Base-by-base conservation (phyloP, 2,113 vertebrate species). In the Vanacampus margaritifer region DNA sequence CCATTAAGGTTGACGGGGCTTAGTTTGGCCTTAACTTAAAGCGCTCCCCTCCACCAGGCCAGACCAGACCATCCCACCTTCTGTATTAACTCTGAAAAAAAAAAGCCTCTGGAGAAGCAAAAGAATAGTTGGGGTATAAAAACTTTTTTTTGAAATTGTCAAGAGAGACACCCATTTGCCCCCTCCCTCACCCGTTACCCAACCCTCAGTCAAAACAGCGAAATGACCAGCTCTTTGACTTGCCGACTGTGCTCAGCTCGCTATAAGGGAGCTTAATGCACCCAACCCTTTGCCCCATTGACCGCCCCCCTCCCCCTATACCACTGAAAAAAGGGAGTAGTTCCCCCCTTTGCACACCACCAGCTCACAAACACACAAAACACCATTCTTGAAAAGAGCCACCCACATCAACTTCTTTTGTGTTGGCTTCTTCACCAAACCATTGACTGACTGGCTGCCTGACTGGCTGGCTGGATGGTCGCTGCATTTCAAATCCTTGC, bases 341-440 rank as follows among this genome's bases (percentile, higher is more conserved):
- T 3, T 8, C 24, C 65, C 75, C 32, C 37, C 26, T 4, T 17
- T 43, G 24, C 50, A 67, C 48, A 56, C 54, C 54, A 67, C 37
- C 37, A 57, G 16, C 62, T 54, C 51, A 16, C 43, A 57, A 54
- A 72, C 68, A 70, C 72, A 80, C 58, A 79, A 43, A 59, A 86
- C 76, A 65, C 51, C 71, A 70, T 74, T 88, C 92, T 90, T 94
- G 93, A 95, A 95, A 95, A 95, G 94, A 94, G 90, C 90, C 88
- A 90, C 93, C 95, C 93, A 94, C 95, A 95, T 93, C 91, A 90
- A 82, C 64, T 73, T 91, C 95, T 95, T 96, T 98, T 97, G 95
- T 98, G 93, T 92, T 91, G 82, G 87, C 89, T 89, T 84, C 88
- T 91, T 90, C 89, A 91, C 91, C 89, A 78, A 93, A 91, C 91